Evolutionary conservation across 2,113 vertebrate genomes (phyloP).

Genomic region (Urocitellus parryii): DNA sequence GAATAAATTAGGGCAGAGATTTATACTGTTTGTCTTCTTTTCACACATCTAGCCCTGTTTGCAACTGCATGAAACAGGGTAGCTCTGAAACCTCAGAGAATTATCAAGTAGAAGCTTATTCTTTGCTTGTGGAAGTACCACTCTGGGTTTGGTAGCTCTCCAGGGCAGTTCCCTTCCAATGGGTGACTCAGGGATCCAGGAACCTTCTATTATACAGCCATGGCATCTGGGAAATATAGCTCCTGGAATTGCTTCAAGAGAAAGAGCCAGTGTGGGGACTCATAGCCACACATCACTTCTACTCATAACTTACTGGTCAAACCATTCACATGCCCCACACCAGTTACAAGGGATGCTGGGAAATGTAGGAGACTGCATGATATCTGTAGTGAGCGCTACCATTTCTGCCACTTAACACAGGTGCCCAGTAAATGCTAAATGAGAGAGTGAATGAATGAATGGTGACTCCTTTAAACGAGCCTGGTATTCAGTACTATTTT

Average conservation of each 20-base stretch:
- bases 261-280: neutral
- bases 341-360: neutral
- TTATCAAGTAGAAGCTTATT: neutral
- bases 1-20: conserved; percentile 55
- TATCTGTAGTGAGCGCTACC: neutral
- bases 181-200: neutral
- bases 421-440: neutral
- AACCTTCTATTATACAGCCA: neutral
- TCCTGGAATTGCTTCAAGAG: neutral
- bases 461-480: neutral
- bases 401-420: neutral
- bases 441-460: neutral
- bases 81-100: neutral
- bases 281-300: neutral
- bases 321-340: neutral
- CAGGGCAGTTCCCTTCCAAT: neutral
- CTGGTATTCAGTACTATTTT: neutral
- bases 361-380: neutral
- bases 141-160: neutral
- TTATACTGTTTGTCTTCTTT: conserved; percentile 56
- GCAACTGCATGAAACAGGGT: neutral
- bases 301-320: neutral
- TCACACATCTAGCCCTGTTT: neutral
- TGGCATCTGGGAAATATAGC: neutral
- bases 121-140: neutral